phyloP scores from a whole-genome alignment of 2,797 vertebrate species.

The Lophotriccus pileatus region DNA sequence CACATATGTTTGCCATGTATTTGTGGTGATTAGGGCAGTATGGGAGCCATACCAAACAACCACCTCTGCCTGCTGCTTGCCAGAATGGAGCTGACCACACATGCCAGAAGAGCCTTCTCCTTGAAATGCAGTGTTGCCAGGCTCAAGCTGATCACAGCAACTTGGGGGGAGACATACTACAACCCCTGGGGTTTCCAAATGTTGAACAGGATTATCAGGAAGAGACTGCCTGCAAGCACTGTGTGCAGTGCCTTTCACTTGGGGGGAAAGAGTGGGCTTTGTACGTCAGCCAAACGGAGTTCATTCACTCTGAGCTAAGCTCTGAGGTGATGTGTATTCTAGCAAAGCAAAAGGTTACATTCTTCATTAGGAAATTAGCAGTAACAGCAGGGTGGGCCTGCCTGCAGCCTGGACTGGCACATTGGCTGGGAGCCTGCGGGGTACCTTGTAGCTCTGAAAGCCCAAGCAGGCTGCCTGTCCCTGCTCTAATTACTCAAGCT shows the following conservation, averaged over 20 bases:
- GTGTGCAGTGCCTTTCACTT: not conserved
- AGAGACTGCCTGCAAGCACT: not conserved
- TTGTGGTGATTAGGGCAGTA: not conserved
- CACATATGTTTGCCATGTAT: not conserved
- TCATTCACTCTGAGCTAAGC: not conserved
- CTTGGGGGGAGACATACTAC: not conserved
- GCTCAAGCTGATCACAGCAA: not conserved
- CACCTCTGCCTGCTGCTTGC: not conserved
- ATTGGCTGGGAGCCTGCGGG: not conserved
- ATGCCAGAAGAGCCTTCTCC: not conserved
- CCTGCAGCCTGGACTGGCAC: constrained; percentile 28
- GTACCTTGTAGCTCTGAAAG: constrained; percentile 21
- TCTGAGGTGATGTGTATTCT: constrained; percentile 1
- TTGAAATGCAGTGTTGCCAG: not conserved
- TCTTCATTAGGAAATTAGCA: constrained; percentile 45
- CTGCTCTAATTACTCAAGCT: constrained; percentile 49
- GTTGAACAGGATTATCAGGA: not conserved
- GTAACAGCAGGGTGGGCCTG: constrained; percentile 25
- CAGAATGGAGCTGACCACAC: not conserved
- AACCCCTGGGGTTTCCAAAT: not conserved
- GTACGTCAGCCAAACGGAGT: not conserved
- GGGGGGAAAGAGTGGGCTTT: not conserved
- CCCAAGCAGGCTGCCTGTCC: constrained; percentile 7
- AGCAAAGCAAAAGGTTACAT: constrained; percentile 43
- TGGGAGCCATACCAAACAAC: not conserved